phyloP scores from a whole-genome alignment of 2,888 invertebrate species.

The Cordilura impudica region DNA sequence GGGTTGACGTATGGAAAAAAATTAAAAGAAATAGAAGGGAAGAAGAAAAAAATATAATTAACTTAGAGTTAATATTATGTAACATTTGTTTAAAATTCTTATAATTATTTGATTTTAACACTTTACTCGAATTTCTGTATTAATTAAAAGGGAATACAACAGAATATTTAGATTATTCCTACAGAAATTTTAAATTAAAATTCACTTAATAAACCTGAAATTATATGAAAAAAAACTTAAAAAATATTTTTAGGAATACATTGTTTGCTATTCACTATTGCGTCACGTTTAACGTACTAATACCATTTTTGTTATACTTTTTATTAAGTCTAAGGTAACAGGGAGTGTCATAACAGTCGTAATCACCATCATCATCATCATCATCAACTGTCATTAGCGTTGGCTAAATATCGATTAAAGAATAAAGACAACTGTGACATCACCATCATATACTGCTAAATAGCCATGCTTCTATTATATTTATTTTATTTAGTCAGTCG shows the following conservation, averaged over 20 bases:
- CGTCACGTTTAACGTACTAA: slow-evolving; percentile 9
- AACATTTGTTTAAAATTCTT: no score
- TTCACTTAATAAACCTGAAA: neutral
- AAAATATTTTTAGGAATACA: neutral
- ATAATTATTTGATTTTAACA: no score
- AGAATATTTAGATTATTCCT: slow-evolving; percentile 38
- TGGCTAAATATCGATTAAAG: slow-evolving; percentile 56
- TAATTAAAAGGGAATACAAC: no score
- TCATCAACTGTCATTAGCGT: slow-evolving; percentile 54
- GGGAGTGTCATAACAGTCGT: slow-evolving; percentile 46
- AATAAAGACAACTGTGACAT: slow-evolving; percentile 53
- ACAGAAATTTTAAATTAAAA: neutral
- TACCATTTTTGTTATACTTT: slow-evolving; percentile 31
- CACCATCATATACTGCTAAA: slow-evolving; percentile 37
- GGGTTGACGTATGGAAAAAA: slow-evolving; percentile 32
- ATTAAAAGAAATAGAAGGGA: slow-evolving; percentile 64
- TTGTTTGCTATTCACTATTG: neutral
- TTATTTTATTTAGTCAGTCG: no score
- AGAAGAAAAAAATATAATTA: slow-evolving; percentile 48
- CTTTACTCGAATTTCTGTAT: no score
- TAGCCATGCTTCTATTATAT: slow-evolving; percentile 1
- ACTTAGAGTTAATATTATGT: no score
- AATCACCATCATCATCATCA: slow-evolving; percentile 13
- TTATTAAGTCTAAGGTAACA: slow-evolving; percentile 13
- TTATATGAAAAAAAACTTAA: neutral